Base-by-base conservation (phyloP, 1,140 invertebrate species). In the Drosophila parabipectinata region DNA sequence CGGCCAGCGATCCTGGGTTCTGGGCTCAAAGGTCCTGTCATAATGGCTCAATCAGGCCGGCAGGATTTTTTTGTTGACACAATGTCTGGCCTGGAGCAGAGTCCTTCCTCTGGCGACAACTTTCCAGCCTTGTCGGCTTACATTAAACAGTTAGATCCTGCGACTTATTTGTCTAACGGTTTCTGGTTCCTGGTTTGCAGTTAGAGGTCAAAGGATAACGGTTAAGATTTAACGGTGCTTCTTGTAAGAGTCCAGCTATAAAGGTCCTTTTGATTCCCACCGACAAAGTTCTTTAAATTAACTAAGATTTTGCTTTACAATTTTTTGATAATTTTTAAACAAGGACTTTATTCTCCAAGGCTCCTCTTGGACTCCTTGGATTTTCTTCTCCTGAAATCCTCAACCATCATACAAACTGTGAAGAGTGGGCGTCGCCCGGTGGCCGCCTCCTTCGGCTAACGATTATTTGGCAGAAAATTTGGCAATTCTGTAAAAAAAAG, bases 391-490 rank as follows among this genome's bases (percentile, higher is more conserved):
- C 3, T 39, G 44, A 71, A 71, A 6, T 34, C 18, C 37, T 21
- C 44, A 61, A 61, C 30, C 41, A 66, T 66, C 24, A 1, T 12
- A 7, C 5, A 1, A 5, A 34, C 68, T 79, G 82, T 82, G 75
- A 88, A 87, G 66, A 75, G 41, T 63, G 48, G 77, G 81, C 74
- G 58, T 50, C 44, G 30, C 28, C 4, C 21, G 34, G 30, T 28
- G 34, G 55, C 63, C 73, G 72, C 79, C 79, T 44, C 56, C 79
- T 87, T 78, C 72, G 45, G 47, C 55, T 79, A 87, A 79, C 67
- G 73, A 88, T 90, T 82, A 82, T 77, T 75, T 79, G 71, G 75
- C 79, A 88, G 74, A 82, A 87, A 87, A 87, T 87, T 87, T 62
- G 54, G 66, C 72, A 83, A 82, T 87, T 77, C 67, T 52, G 9